Evolutionary conservation across 2,113 vertebrate species (phyloP).

Genomic region (Amblyornis subalaris): DNA sequence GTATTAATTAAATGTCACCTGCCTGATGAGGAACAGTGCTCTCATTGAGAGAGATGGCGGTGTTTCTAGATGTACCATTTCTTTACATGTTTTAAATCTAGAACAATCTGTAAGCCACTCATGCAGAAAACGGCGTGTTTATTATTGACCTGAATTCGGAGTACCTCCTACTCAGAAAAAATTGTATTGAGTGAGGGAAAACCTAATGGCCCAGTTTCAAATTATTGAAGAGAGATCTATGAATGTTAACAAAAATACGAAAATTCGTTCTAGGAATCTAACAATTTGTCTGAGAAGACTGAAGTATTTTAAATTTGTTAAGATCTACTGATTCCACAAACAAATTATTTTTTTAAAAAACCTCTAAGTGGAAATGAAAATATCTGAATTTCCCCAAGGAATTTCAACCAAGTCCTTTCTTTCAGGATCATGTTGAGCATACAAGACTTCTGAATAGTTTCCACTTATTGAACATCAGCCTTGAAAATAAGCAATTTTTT

Average conservation of each 20-base stretch:
- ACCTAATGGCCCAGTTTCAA: not conserved
- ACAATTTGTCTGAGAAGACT: not conserved
- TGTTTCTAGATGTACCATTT: not conserved
- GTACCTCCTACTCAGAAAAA: not conserved
- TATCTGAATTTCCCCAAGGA: not conserved
- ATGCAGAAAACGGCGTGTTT: not conserved
- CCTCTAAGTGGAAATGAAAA: not conserved
- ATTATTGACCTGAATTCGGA: not conserved
- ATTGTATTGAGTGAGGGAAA: not conserved
- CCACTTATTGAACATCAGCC: not conserved
- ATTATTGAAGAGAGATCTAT: not conserved
- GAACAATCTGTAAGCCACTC: not conserved
- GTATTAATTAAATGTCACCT: not conserved
- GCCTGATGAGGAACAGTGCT: not conserved
- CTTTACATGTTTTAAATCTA: not conserved
- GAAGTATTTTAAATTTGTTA: not conserved
- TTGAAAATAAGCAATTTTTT: not conserved
- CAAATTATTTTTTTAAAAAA: not conserved
- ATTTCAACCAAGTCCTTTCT: slow-evolving; percentile 3
- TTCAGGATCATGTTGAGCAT: not conserved
- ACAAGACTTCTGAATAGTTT: not conserved
- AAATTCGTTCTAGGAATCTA: not conserved
- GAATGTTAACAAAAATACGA: not conserved
- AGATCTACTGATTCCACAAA: not conserved
- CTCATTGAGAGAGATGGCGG: not conserved